Evolutionary conservation across 2,888 invertebrate species (phyloP).

Genomic region (Perizoma affinitatum): DNA sequence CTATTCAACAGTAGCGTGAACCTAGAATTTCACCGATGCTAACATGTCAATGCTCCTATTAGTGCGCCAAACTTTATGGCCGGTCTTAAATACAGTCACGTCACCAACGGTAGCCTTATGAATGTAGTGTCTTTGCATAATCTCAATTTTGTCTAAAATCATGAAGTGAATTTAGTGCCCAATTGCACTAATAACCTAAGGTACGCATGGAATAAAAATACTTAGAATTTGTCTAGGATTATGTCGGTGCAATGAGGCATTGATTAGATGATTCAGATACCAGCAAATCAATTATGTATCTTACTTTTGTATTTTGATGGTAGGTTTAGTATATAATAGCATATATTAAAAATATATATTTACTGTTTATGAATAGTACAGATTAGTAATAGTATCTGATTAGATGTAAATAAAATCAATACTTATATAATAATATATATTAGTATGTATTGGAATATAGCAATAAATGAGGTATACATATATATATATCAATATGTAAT

Average conservation of each 20-base stretch:
- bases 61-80: not conserved
- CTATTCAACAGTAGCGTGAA: constrained; percentile 38
- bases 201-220: no score
- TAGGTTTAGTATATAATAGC: no score
- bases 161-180: no score
- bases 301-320: no score
- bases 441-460: constrained; percentile 14
- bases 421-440: constrained; percentile 4
- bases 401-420: constrained; percentile 1
- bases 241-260: not conserved
- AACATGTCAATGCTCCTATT: constrained; percentile 53
- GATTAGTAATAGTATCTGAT: constrained; percentile 15
- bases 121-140: not conserved
- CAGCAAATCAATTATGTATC: no score
- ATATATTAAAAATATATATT: constrained; percentile 13
- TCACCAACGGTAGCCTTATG: no score
- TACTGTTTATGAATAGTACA: constrained; percentile 18
- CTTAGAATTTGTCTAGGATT: no score
- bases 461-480: constrained; percentile 11
- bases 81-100: not conserved
- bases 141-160: not conserved
- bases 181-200: no score
- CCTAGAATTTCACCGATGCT: constrained; percentile 51
- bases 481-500: not conserved
- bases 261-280: no score